These are phyloP conservation scores for Pygoscelis antarcticus DNA, from an alignment of 2,113 vertebrate species.

Conservation along the genomic window DNA sequence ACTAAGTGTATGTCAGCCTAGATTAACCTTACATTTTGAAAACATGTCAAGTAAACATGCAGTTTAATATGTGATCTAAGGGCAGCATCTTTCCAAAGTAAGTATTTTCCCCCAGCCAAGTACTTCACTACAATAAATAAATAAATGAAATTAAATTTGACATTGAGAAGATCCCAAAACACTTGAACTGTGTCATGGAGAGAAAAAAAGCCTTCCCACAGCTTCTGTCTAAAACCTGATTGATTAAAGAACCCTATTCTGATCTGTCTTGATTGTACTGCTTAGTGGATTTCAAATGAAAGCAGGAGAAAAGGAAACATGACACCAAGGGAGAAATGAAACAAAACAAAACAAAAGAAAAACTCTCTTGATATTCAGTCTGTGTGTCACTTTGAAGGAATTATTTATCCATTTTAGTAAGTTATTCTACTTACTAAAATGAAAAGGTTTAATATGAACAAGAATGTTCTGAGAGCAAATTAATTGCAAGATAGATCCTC, in stretches of 20 bases:
- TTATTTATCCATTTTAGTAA: slow-evolving; percentile 13
- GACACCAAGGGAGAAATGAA: not conserved
- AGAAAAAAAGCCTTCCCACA: not conserved
- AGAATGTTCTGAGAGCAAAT: not conserved
- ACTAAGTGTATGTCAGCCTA: not conserved
- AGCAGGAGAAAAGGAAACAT: not conserved
- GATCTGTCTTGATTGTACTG: not conserved
- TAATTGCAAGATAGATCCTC: not conserved
- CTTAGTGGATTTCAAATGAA: not conserved
- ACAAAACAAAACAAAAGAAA: not conserved
- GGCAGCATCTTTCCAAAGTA: not conserved
- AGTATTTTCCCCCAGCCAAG: not conserved
- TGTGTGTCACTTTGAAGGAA: not conserved
- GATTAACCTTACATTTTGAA: not conserved
- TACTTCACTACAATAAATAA: not conserved
- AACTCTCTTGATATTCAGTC: not conserved
- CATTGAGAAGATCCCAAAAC: slow-evolving; percentile 6
- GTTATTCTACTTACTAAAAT: not conserved
- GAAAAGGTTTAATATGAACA: not conserved
- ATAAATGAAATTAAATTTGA: not conserved
- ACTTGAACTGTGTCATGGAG: not conserved
- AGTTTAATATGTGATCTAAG: not conserved
- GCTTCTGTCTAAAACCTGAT: not conserved
- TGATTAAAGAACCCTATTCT: slow-evolving; percentile 20
- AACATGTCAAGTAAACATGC: not conserved